These are phyloP conservation scores for Pseudochirops cupreus DNA, from an alignment of 2,797 vertebrate genomes.

Conservation along the genomic window DNA sequence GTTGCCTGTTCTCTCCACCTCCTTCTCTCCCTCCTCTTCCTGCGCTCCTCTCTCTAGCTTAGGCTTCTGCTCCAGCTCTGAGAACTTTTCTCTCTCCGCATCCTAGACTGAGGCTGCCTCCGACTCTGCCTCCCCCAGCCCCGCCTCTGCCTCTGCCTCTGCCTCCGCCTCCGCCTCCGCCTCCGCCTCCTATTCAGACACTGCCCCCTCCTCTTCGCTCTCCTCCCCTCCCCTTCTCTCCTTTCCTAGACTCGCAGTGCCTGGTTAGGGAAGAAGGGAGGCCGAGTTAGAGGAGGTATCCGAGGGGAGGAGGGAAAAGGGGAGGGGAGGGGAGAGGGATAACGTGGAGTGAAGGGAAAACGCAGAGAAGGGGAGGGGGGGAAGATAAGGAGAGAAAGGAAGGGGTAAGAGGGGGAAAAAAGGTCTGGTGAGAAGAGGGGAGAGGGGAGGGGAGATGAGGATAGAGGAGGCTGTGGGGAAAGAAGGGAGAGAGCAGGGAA, in stretches of 20 bases:
- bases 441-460: not conserved
- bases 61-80: not conserved
- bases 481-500: no score
- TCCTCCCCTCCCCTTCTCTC: not conserved
- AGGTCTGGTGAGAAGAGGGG: not conserved
- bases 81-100: not conserved
- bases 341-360: not conserved
- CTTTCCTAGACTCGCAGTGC: not conserved
- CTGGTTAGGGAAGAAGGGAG: not conserved
- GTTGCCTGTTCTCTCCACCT: not conserved
- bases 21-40: not conserved
- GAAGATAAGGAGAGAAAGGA: not conserved
- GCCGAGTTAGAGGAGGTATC: not conserved
- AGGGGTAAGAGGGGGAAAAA: not conserved
- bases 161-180: not conserved
- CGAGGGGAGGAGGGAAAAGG: not conserved
- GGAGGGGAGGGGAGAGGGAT: not conserved
- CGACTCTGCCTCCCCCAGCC: not conserved
- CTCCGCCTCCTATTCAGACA: slow-evolving; percentile 3
- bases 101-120: not conserved
- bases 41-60: no score
- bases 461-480: not conserved
- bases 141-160: not conserved
- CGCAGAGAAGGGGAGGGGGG: not conserved
- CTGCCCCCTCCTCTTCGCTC: no score